These are phyloP conservation scores for Eupeodes luniger DNA, from an alignment of 2,888 invertebrate genomes.

Conservation along the genomic window DNA sequence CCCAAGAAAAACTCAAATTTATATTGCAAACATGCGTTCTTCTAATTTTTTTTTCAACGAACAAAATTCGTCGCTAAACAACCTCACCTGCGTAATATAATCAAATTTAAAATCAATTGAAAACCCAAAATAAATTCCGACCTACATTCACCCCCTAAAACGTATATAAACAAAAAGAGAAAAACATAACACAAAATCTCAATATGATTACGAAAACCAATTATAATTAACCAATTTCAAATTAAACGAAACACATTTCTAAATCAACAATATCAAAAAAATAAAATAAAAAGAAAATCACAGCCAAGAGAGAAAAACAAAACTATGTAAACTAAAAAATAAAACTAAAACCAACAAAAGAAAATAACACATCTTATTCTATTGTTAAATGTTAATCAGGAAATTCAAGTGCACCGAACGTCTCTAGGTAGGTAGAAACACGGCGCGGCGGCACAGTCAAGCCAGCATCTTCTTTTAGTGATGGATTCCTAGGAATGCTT, in stretches of 20 bases:
- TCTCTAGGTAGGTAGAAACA: not conserved
- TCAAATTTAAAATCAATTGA: slow-evolving; percentile 31
- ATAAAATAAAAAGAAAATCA: slow-evolving; percentile 1
- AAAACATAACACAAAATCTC: slow-evolving; percentile 24
- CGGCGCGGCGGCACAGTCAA: not conserved
- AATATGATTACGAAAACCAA: slow-evolving; percentile 48
- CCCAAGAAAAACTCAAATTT: not conserved
- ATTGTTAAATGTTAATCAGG: slow-evolving; percentile 56
- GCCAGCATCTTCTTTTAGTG: slow-evolving; percentile 38
- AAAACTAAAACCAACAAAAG: not conserved
- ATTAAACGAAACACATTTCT: too few species aligned
- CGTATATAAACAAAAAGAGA: not conserved
- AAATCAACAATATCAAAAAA: slow-evolving; percentile 25
- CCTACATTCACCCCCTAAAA: slow-evolving; percentile 56
- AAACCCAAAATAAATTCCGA: slow-evolving; percentile 37
- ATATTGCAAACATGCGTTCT: not conserved
- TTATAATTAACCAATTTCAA: slow-evolving; percentile 54
- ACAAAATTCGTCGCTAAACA: slow-evolving; percentile 21
- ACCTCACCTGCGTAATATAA: slow-evolving; percentile 39
- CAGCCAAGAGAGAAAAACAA: not conserved
- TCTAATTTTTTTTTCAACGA: not conserved
- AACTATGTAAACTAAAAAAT: too few species aligned
- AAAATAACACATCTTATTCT: slow-evolving; percentile 24
- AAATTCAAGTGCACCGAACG: slow-evolving; percentile 65
- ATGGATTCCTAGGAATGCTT: slow-evolving; percentile 72